Evolutionary conservation across 2,113 vertebrate genomes (phyloP), one percentile per base, ranked within the genome.

Genomic region (Scalopus aquaticus): DNA sequence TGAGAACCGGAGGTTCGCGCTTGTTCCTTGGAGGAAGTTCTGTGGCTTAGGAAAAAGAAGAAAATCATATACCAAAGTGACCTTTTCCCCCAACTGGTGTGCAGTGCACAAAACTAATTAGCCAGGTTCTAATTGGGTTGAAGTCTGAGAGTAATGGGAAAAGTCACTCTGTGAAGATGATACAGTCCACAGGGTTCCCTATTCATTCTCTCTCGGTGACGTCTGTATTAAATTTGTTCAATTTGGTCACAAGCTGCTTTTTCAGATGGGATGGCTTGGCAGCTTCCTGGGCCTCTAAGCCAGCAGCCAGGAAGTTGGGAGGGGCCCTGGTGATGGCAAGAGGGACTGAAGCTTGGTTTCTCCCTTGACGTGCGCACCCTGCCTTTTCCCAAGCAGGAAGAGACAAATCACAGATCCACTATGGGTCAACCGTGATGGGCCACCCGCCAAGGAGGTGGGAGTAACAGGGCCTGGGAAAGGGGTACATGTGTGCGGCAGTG

Each of bases 21-120:
- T 79, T 58, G 49, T 10, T 91, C 78, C 88, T 91, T 69, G 28
- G 83, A 96, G 84, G 89, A 94, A 96, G 94, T 69, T 85, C 74
- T 94, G 85, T 91, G 93, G 82, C 91, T 96, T 51, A 87, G 86
- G 84, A 88, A 42, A 24, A 95, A 84, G 82, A 17, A 92, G 46
- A 77, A 79, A 95, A 85, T 54, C 28, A 67, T n/a, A 86, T 10
- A 85, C 76, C 85, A 81, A 82, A 76, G 87, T 93, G 91, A 94
- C 93, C 67, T 88, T 95, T 80, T 42, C 37, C 91, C 88, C 44
- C 74, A 88, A 67, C 32, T 67, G 42, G 44, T 62, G 46, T 83
- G 30, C 49, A 24, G 28, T 1, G 5, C 24, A 7, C 64, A 85
- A 90, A 58, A 64, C 67, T 35, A 58, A 94, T 86, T 60, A 96